These are phyloP conservation scores for Drosophila gunungcola DNA, from an alignment of 1,140 invertebrate species.

Conservation along the genomic window DNA sequence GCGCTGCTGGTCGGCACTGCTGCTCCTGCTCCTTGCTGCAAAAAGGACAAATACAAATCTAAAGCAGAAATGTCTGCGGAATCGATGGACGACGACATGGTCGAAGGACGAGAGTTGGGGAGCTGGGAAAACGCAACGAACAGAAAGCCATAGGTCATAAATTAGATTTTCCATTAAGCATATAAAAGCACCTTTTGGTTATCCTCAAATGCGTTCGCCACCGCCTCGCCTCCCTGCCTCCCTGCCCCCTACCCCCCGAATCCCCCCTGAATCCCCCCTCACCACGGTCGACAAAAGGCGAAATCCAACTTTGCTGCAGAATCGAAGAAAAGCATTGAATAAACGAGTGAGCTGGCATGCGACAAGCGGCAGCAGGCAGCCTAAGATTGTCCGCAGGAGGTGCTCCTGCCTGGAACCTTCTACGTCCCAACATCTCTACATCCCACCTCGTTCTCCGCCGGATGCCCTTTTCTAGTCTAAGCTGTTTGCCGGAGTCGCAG, in stretches of 20 bases:
- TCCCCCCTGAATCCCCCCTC: neutral
- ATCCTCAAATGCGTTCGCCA: slow-evolving; percentile 78
- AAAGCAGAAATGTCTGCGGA: slow-evolving; percentile 78
- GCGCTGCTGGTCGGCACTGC: slow-evolving; percentile 40
- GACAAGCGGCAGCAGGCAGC: slow-evolving; percentile 50
- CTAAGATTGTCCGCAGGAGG: slow-evolving; percentile 73
- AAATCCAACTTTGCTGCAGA: slow-evolving; percentile 80
- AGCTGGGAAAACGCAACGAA: slow-evolving; percentile 76
- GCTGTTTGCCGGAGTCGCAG: neutral
- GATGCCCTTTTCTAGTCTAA: slow-evolving; percentile 1
- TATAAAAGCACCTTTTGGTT: slow-evolving; percentile 84
- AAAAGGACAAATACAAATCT: slow-evolving; percentile 82
- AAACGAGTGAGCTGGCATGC: slow-evolving; percentile 61
- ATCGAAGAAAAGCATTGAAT: slow-evolving; percentile 83
- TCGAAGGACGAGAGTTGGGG: slow-evolving; percentile 16
- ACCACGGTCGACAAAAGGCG: slow-evolving; percentile 60
- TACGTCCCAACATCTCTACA: neutral
- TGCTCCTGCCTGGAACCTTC: slow-evolving; percentile 16
- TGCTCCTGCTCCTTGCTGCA: slow-evolving; percentile 47
- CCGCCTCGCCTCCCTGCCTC: neutral
- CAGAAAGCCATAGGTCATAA: slow-evolving; percentile 83
- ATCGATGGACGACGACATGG: slow-evolving; percentile 60
- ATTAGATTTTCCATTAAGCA: slow-evolving; percentile 84
- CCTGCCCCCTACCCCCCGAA: neutral
- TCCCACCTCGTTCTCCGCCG: neutral